Evolutionary conservation across 2,888 invertebrate genomes (phyloP).

Genomic region (Drosophila paranaensis): DNA sequence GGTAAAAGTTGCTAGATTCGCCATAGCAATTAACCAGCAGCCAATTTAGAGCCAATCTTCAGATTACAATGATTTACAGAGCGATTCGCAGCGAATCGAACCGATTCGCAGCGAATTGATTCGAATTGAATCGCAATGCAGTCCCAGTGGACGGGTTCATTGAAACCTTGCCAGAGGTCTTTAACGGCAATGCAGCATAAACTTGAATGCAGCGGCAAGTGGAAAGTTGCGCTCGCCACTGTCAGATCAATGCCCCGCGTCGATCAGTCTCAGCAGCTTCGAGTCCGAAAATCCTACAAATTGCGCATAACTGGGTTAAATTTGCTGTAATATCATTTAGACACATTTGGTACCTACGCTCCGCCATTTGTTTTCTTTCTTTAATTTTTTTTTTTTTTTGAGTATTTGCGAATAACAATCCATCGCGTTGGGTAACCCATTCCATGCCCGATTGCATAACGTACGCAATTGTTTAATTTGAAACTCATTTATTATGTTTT

Average conservation of each 20-base stretch:
- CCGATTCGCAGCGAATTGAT: constrained; percentile 23
- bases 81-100: constrained; percentile 35
- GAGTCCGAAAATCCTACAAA: constrained; percentile 8
- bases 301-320: constrained; percentile 18
- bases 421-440: constrained; percentile 20
- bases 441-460: constrained; percentile 39
- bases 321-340: constrained; percentile 19
- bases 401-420: constrained; percentile 26
- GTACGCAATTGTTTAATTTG: constrained; percentile 48
- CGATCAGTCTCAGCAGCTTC: constrained; percentile 21
- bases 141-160: constrained; percentile 61
- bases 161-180: constrained; percentile 73
- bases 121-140: background rate
- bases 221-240: constrained; percentile 58
- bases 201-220: constrained; percentile 70
- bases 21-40: constrained; percentile 74
- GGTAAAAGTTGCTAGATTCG: constrained; percentile 80
- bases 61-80: constrained; percentile 35
- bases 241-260: constrained; percentile 59
- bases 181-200: constrained; percentile 56
- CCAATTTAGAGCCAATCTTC: constrained; percentile 32
- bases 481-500: constrained; percentile 35
- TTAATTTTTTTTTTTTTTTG: background rate
- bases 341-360: constrained; percentile 9
- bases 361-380: background rate